Base-by-base conservation (phyloP, 2,797 vertebrate species). In the Falco novaeseelandiae region DNA sequence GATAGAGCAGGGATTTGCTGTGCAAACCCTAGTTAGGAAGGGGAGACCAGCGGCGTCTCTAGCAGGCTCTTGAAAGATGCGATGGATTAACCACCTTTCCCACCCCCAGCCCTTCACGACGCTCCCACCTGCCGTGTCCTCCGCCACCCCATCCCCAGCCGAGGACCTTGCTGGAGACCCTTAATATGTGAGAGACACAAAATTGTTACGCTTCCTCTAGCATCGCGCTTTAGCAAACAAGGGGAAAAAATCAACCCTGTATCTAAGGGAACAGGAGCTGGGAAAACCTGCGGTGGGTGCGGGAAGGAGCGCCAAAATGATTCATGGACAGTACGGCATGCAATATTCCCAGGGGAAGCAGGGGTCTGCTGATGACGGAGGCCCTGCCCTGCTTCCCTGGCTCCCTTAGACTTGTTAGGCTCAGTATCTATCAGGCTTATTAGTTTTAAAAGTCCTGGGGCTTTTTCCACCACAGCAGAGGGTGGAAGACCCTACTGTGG, bases 371-470 rank as follows among this genome's bases (percentile, higher is more conserved):
- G 14, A 76, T 76, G 76, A 69, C 1, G 0, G 57, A 40, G 83
- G n/a, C 46, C 27, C 69, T 91, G 71, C 67, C 59, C 59, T 81
- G 36, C 72, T 78, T 90, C 54, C 40, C 36, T 48, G 34, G n/a
- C 59, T 89, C 46, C 36, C 38, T 94, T 73, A 72, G 83, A 44
- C 76, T 95, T 79, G 80, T 83, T 96, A 87, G 78, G 54, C 63
- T 90, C 8, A 0, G 3, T 89, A 76, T 66, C 57, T 89, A 1
- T 80, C 0, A 1, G 76, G 34, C 48, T 89, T 92, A 89, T 48
- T 88, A 85, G 72, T 89, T 96, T 57, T 88, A 44, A 61, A 83
- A 82, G 79, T 96, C 87, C 83, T 91, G 80, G 29, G 80, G 83
- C 91, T 58, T 88, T 79, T 95, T 91, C 66, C 42, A 46, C 42